phyloP scores from a whole-genome alignment of 2,888 invertebrate species.

The Macrosiphum euphorbiae region DNA sequence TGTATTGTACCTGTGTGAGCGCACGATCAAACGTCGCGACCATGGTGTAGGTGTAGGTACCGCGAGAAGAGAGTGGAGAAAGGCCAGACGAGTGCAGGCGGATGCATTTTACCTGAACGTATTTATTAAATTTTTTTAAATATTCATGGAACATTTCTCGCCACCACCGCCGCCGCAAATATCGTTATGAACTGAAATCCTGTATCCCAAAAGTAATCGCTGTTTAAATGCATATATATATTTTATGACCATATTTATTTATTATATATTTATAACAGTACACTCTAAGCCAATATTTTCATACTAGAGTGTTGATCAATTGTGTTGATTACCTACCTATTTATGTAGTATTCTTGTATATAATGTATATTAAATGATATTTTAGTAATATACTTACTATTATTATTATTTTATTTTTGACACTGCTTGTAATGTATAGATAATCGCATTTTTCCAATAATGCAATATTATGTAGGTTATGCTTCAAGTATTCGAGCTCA shows the following conservation, averaged over 20 bases:
- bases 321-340: neutral
- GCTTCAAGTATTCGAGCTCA: neutral
- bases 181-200: neutral
- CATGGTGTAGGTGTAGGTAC: neutral
- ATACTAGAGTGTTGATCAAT: neutral
- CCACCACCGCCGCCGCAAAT: neutral
- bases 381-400: neutral
- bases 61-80: constrained; percentile 40
- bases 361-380: neutral
- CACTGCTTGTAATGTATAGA: neutral
- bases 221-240: neutral
- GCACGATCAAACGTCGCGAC: constrained; percentile 21
- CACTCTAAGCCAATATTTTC: neutral
- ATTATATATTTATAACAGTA: neutral
- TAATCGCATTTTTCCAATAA: neutral
- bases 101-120: constrained; percentile 33
- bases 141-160: constrained; percentile 6
- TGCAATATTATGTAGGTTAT: neutral
- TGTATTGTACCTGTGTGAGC: neutral
- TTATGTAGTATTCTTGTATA: neutral
- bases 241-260: no score
- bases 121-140: constrained; percentile 2
- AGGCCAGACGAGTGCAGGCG: neutral
- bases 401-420: neutral
- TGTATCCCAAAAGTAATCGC: neutral